Base-by-base conservation (phyloP, 1,140 invertebrate species). In the Saccostrea echinata region DNA sequence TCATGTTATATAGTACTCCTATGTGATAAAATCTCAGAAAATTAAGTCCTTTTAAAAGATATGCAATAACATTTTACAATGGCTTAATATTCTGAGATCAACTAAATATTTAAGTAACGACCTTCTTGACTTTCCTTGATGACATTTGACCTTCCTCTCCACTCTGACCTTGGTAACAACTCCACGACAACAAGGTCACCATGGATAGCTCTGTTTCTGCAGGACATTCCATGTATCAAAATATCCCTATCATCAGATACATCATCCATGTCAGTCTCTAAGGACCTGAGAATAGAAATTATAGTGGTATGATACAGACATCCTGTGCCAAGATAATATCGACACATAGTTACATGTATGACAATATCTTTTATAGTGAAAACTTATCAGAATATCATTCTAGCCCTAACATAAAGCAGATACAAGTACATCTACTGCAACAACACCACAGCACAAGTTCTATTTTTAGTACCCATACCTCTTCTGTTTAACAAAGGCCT, bases 151-250 rank as follows among this genome's bases (percentile, higher is more conserved):
- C 98, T 97, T 12, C 96, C 96, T n/a, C 97, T 96, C 99, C 99
- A 99, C 93, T 99, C 95, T 84, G 96, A 96, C 95, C 99, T 96
- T 3, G 98, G 97, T 33, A 99, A 96, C 3, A 99, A 94, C 95
- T 99, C 96, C 85, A 99, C 95, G 9, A 98, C 98, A 6, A 99
- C 98, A 84, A 97, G 95, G 94, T 99, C 99, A 12, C 98, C 98
- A 95, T 99, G 98, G 3, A 99, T 97, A 27, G 98, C 97, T 86
- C 99, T 96, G 95, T 99, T 99, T 30, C 99, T 96, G 86, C 97
- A 96, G 82, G 96, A 96, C 86, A 97, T 95, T 12, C 98, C 98
- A 96, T 98, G 97, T 43, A 99, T 96, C 4, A 99, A 94, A 86
- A 99, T 96, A 97, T 98, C 93, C 1, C 91, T 90, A 6, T 88